A percentile compares a stretch with the other conserved stretches of the same genome.
phyloP scores from a whole-genome alignment of 1,140 invertebrate genomes.

The Oscheius sp. region DNA sequence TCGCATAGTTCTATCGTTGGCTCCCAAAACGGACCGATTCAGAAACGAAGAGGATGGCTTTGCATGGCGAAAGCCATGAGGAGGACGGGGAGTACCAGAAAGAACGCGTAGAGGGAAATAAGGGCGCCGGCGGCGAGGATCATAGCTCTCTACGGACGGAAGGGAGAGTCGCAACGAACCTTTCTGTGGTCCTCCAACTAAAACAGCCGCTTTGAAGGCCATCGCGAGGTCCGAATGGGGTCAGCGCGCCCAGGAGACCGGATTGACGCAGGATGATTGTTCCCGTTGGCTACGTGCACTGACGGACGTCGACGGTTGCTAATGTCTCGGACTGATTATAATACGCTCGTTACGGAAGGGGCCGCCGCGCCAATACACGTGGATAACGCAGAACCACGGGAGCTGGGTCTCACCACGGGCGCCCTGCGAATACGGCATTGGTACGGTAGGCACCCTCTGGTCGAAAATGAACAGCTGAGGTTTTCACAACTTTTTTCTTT shows the following conservation, averaged over 20 bases:
- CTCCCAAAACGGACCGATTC: neutral
- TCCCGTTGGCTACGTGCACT: neutral
- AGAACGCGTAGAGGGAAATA: slow-evolving; percentile 53
- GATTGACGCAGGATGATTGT: slow-evolving; percentile 21
- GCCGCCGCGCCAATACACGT: too few relatives aligned
- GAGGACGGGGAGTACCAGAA: slow-evolving; percentile 55
- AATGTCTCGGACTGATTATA: too few relatives aligned
- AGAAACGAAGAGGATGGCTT: slow-evolving; percentile 49
- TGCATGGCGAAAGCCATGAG: slow-evolving; percentile 53
- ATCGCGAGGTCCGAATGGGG: slow-evolving; percentile 35
- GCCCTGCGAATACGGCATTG: too few relatives aligned
- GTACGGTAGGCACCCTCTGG: too few relatives aligned
- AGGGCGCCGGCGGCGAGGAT: slow-evolving; percentile 54
- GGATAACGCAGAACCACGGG: too few relatives aligned
- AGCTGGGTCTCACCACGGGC: too few relatives aligned
- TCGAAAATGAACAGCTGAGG: too few relatives aligned
- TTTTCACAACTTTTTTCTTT: too few relatives aligned
- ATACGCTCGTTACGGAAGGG: too few relatives aligned
- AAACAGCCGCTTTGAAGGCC: slow-evolving; percentile 68
- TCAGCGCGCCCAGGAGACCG: slow-evolving; percentile 5
- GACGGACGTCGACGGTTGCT: too few relatives aligned
- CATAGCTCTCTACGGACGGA: slow-evolving; percentile 35
- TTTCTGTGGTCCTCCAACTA: slow-evolving; percentile 71
- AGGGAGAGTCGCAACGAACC: slow-evolving; percentile 61
- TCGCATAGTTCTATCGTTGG: neutral